These are phyloP conservation scores for Oxystoma pomonae DNA, from an alignment of 2,888 invertebrate species.

Conservation along the genomic window DNA sequence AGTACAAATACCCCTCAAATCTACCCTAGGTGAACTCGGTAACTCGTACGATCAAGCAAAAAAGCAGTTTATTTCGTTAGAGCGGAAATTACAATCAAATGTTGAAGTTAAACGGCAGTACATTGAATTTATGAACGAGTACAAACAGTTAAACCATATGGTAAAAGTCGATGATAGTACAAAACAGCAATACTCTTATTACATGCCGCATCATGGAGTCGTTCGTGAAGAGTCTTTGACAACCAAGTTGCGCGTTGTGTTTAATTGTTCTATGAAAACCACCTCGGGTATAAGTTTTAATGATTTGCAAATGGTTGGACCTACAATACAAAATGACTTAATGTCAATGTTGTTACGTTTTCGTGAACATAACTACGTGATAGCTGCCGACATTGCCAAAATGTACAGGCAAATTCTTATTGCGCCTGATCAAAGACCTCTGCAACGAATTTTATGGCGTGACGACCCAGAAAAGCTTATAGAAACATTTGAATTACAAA, in stretches of 20 bases:
- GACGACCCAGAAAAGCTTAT: not conserved
- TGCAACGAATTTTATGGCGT: too few species aligned
- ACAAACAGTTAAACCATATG: slow-evolving; percentile 10
- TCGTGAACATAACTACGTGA: not conserved
- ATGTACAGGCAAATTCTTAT: not conserved
- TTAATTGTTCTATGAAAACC: slow-evolving; percentile 10
- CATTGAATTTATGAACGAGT: slow-evolving; percentile 11
- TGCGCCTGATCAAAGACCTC: too few species aligned
- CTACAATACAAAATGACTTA: not conserved
- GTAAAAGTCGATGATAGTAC: slow-evolving; percentile 8
- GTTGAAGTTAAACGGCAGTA: slow-evolving; percentile 10
- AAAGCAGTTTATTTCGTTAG: slow-evolving; percentile 13
- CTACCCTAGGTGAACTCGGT: slow-evolving; percentile 2
- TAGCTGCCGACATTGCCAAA: not conserved
- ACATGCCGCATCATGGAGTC: slow-evolving; percentile 8
- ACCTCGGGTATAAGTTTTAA: slow-evolving; percentile 6
- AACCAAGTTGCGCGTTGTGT: slow-evolving; percentile 9
- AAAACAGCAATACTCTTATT: slow-evolving; percentile 1
- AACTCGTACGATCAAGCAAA: slow-evolving; percentile 9
- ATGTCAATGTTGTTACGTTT: not conserved
- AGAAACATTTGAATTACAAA: slow-evolving; percentile 4
- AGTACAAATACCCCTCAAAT: slow-evolving; percentile 6
- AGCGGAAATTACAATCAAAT: slow-evolving; percentile 13
- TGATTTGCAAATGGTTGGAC: slow-evolving; percentile 8
- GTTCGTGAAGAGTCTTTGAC: slow-evolving; percentile 1